phyloP scores from a whole-genome alignment of 2,797 vertebrate species.

The Lycodopsis pacificus region DNA sequence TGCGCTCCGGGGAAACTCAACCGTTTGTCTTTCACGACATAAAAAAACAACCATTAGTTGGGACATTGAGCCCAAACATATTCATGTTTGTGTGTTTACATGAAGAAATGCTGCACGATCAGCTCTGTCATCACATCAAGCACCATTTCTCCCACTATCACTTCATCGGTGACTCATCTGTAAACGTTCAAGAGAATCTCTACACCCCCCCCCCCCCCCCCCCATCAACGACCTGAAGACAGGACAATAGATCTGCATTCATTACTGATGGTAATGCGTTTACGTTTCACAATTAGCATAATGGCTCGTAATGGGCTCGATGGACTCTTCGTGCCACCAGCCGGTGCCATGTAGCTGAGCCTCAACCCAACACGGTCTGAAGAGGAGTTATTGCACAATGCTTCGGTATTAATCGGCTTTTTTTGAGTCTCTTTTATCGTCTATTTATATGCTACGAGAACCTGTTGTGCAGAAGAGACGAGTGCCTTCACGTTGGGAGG shows the following conservation, averaged over 20 bases:
- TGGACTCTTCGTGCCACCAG: slow-evolving; percentile 68
- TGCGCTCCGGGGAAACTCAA: no score
- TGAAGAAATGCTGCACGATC: background rate
- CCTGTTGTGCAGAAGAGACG: no score
- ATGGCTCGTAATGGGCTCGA: slow-evolving; percentile 69
- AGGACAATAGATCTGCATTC: slow-evolving; percentile 61
- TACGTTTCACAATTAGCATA: slow-evolving; percentile 75
- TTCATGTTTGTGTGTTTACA: no score
- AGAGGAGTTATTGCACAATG: background rate
- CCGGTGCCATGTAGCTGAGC: slow-evolving; percentile 39
- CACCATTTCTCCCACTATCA: slow-evolving; percentile 22
- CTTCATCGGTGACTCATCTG: slow-evolving; percentile 56
- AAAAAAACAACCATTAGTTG: background rate
- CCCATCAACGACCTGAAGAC: slow-evolving; percentile 41
- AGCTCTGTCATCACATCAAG: slow-evolving; percentile 20
- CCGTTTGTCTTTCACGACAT: background rate
- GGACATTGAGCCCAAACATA: background rate
- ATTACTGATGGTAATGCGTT: slow-evolving; percentile 66
- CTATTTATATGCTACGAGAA: no score
- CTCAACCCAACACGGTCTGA: slow-evolving; percentile 3
- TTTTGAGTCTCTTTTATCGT: no score
- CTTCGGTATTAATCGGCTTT: background rate
- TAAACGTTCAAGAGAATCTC: slow-evolving; percentile 35
- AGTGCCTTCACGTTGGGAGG: no score
- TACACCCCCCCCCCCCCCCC: background rate